Evolutionary conservation across 2,888 invertebrate genomes (phyloP).

Genomic region (Ophraella communa): DNA sequence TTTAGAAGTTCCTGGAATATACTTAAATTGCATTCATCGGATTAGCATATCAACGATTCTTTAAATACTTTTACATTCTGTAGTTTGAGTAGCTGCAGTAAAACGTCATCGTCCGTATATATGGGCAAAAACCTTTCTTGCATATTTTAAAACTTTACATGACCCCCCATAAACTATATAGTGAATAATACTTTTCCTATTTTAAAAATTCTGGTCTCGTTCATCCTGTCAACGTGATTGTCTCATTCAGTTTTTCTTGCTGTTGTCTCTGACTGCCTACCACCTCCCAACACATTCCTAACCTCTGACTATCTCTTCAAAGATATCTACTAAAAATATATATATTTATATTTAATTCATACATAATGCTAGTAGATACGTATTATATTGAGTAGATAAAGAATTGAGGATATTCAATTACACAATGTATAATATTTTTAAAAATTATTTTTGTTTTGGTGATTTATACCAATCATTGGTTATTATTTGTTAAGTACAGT

Average conservation of each 20-base stretch:
- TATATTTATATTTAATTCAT: neutral
- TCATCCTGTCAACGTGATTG: conserved; percentile 7
- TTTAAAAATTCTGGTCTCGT: conserved; percentile 9
- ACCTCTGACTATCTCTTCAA: neutral
- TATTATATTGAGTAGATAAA: neutral
- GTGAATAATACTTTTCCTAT: neutral
- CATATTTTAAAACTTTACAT: neutral
- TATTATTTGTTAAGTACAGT: too few relatives aligned
- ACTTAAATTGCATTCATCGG: too few relatives aligned
- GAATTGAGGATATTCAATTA: too few relatives aligned
- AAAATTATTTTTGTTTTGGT: too few relatives aligned
- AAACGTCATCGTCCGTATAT: neutral
- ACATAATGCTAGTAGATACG: neutral
- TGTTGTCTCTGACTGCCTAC: neutral
- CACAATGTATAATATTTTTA: too few relatives aligned
- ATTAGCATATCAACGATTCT: neutral
- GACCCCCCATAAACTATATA: neutral
- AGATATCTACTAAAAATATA: neutral
- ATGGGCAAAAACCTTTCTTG: neutral
- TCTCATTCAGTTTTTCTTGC: neutral
- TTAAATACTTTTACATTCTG: neutral
- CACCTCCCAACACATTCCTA: neutral
- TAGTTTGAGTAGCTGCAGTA: neutral
- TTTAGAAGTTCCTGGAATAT: too few relatives aligned
- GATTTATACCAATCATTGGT: too few relatives aligned